Evolutionary conservation across 2,113 vertebrate genomes (phyloP), one percentile per base, ranked within the genome.

Genomic region (Lanius ludovicianus): DNA sequence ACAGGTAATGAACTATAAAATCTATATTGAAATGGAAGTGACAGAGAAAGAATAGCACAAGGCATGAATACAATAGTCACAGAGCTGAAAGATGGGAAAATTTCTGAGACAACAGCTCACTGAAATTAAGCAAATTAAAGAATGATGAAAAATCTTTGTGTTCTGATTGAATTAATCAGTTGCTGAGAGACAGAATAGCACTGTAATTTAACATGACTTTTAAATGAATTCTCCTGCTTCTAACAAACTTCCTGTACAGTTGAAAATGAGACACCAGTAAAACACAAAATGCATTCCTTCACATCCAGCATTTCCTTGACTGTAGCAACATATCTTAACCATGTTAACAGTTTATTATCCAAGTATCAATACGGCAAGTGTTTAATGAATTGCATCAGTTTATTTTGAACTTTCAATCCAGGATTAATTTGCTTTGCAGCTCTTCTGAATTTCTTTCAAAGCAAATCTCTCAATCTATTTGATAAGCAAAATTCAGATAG

Each of bases 1-100:
- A 97, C 98, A 98, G 95, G 92, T 97, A 98, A 98, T 97, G 98
- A 98, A 96, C 96, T 98, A 97, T 97, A 97, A 98, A 98, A 98
- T 97, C 93, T 96, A 63, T 96, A 97, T 90, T 97, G 96, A 97
- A 97, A 97, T 94, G 85, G 95, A 97, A 97, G 96, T 93, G 78
- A 75, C 84, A 93, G 80, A 92, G 52, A 90, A 96, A 96, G 88
- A 97, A 96, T 85, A 95, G 42, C 30, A 84, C 78, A 93, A 79
- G 30, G 31, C 50, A 92, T 96, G 87, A 78, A 65, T 71, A 64
- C 25, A 82, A 62, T 22, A 95, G 59, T 92, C 73, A 89, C n/a
- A 87, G 13, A 20, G 47, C 55, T 96, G 88, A 96, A 97, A 97
- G 93, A 94, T 87, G 39, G 35, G 47, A 89, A 96, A 97, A 89